Evolutionary conservation across 2,797 vertebrate genomes (phyloP).

Genomic region (Acanthurus leucopareius): DNA sequence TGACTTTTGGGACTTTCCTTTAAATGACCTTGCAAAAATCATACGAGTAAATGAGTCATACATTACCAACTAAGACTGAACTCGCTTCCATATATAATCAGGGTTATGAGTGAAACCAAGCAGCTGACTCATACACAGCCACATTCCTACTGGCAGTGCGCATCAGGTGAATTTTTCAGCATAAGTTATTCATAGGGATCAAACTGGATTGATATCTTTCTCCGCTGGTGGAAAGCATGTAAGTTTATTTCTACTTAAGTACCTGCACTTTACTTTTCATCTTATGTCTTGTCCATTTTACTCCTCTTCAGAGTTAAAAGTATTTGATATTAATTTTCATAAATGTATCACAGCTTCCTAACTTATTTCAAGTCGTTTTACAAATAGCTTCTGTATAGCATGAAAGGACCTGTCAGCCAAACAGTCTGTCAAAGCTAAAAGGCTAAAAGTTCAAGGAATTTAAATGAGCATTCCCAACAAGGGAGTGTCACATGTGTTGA

Average conservation of each 20-base stretch:
- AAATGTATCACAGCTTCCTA: too few species aligned
- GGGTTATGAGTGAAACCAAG: background rate
- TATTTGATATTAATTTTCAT: background rate
- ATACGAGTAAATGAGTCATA: background rate
- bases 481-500: slow-evolving; percentile 18
- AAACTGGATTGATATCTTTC: background rate
- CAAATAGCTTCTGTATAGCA: background rate
- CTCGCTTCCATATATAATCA: too few species aligned
- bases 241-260: background rate
- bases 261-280: background rate
- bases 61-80: background rate
- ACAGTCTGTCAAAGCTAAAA: background rate
- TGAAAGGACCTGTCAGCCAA: background rate
- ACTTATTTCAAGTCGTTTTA: too few species aligned
- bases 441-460: background rate
- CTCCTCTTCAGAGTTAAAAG: background rate
- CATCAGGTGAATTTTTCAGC: background rate
- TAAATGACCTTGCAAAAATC: background rate
- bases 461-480: background rate
- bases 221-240: background rate
- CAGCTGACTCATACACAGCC: background rate
- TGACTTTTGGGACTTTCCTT: slow-evolving; percentile 22
- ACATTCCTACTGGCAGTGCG: too few species aligned
- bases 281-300: background rate
- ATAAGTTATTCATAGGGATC: background rate